Percentiles rank a stretch among this genome's conserved stretches.
Evolutionary conservation across 2,113 vertebrate species (phyloP).

Genomic region (Marcusenius ussheri): DNA sequence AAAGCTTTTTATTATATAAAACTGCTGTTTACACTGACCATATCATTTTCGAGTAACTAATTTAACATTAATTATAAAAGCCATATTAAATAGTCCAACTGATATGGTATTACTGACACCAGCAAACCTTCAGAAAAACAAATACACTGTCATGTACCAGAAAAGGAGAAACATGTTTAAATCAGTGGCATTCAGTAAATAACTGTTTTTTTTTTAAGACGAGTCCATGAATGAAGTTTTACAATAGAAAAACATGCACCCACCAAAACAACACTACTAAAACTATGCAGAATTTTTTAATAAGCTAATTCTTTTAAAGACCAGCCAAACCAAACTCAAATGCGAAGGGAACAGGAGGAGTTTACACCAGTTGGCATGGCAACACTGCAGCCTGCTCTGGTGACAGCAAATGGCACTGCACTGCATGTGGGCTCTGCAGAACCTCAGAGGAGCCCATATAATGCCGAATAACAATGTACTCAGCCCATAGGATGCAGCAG

Average conservation of each 20-base stretch:
- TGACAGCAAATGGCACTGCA: not conserved
- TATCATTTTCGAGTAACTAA: constrained; percentile 1
- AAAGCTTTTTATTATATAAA: constrained; percentile 1
- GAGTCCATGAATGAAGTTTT: not conserved
- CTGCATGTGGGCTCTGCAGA: not conserved
- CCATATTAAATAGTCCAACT: not conserved
- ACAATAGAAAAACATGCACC: constrained; percentile 8
- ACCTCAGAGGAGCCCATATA: not conserved
- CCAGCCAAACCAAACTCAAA: not conserved
- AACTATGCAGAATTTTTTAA: constrained; percentile 12
- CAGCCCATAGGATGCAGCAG: not conserved
- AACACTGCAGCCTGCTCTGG: not conserved
- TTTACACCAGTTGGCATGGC: not conserved
- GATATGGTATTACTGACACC: not conserved
- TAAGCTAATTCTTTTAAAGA: constrained; percentile 18
- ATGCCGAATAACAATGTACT: not conserved
- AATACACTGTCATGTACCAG: not conserved
- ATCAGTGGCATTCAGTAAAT: not conserved
- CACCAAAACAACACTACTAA: constrained; percentile 5
- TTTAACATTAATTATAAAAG: not conserved
- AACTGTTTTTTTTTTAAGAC: not conserved
- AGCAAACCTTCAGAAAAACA: not conserved
- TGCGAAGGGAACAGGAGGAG: not conserved
- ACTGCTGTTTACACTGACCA: not conserved
- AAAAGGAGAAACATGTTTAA: constrained; percentile 1